A percentile compares a stretch with the other conserved stretches of the same genome.
phyloP scores from a whole-genome alignment of 2,113 vertebrate genomes.

The Paradisaea rubra region DNA sequence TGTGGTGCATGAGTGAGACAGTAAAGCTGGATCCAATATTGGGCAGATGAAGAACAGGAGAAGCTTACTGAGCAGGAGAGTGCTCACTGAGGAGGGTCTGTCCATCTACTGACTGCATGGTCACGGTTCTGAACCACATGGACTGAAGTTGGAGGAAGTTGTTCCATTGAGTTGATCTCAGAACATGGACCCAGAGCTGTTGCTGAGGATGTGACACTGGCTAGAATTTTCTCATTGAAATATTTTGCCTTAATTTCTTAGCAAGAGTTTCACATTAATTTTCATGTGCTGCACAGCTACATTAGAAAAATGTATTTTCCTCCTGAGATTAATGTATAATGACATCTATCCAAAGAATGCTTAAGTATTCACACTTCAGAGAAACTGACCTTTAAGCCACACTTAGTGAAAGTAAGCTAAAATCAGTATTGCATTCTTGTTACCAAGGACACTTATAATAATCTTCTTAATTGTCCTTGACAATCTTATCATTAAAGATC shows the following conservation, averaged over 20 bases:
- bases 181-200: background rate
- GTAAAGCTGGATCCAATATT: background rate
- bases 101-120: background rate
- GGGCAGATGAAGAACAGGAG: background rate
- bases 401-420: slow-evolving; percentile 76
- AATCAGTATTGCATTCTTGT: slow-evolving; percentile 72
- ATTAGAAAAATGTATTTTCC: slow-evolving; percentile 36
- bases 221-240: background rate
- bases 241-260: background rate
- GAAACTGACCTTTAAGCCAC: slow-evolving; percentile 76
- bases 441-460: slow-evolving; percentile 81
- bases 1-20: background rate
- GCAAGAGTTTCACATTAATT: slow-evolving; percentile 2
- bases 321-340: slow-evolving; percentile 61
- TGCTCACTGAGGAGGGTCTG: background rate
- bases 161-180: background rate
- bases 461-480: slow-evolving; percentile 80
- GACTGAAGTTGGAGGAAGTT: background rate
- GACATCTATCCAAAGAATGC: slow-evolving; percentile 60
- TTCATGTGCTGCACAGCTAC: slow-evolving; percentile 8
- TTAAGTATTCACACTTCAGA: slow-evolving; percentile 75
- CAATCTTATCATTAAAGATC: slow-evolving; percentile 76
- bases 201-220: background rate
- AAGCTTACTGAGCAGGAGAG: background rate
- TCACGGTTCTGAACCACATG: background rate